Percentiles rank a stretch among this genome's conserved stretches.
Evolutionary conservation across 2,888 invertebrate species (phyloP).

Genomic region (Conops quadrifasciatus): DNA sequence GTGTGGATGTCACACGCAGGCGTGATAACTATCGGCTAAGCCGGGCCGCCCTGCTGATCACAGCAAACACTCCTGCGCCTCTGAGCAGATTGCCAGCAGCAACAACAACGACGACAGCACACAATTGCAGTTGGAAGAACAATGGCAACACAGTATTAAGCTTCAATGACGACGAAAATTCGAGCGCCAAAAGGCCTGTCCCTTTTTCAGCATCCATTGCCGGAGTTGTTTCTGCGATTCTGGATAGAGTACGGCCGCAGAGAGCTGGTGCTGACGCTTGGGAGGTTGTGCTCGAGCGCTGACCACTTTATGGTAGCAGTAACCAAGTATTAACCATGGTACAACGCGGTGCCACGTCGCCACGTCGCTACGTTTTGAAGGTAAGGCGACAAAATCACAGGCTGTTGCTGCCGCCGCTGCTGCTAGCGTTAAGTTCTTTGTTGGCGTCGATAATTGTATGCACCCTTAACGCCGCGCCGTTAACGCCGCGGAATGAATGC

Average conservation of each 20-base stretch:
- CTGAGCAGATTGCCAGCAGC: conserved; percentile 4
- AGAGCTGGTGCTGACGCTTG: no score
- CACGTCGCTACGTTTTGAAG: conserved; percentile 23
- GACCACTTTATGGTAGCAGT: not conserved
- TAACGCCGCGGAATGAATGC: not conserved
- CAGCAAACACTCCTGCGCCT: conserved; percentile 28
- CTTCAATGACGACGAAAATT: not conserved
- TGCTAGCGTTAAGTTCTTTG: conserved; percentile 7
- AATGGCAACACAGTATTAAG: no score
- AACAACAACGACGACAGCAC: conserved; percentile 7
- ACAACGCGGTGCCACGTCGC: not conserved
- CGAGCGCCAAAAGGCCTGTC: not conserved
- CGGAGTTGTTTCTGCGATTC: not conserved
- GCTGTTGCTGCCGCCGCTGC: not conserved
- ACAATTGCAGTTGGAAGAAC: not conserved
- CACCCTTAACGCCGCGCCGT: conserved; percentile 10
- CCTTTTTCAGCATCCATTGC: not conserved
- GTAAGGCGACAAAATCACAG: conserved; percentile 8
- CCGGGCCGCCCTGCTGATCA: conserved; percentile 47
- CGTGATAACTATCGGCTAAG: conserved; percentile 48
- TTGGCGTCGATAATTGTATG: conserved; percentile 35
- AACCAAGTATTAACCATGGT: no score
- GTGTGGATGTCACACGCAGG: conserved; percentile 41
- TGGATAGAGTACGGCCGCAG: not conserved
- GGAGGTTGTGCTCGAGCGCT: no score